These are phyloP conservation scores for Cerastoderma edule DNA, from an alignment of 2,888 invertebrate species.

Conservation along the genomic window DNA sequence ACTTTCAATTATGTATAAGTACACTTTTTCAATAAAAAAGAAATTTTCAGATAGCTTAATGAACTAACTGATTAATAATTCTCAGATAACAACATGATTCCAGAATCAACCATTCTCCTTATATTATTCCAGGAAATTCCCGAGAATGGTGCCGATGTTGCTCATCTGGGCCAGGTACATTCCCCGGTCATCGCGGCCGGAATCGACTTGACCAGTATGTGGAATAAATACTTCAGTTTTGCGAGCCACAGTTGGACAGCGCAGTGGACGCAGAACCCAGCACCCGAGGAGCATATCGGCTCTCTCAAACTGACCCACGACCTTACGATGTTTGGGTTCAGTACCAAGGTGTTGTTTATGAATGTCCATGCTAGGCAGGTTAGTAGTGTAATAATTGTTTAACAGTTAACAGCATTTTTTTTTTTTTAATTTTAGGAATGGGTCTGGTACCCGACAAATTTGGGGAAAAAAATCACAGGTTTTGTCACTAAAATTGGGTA, in stretches of 20 bases:
- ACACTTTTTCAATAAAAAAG: no score
- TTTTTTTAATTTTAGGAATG: no score
- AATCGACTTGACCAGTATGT: conserved; percentile 80
- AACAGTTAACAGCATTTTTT: no score
- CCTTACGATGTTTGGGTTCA: conserved; percentile 86
- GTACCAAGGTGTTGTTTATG: conserved; percentile 86
- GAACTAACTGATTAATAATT: no score
- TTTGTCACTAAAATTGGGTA: no score
- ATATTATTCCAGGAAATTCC: conserved; percentile 89
- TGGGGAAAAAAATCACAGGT: no score
- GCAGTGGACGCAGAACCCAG: conserved; percentile 85
- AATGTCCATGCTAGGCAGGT: conserved; percentile 89
- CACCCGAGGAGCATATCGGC: conserved; percentile 87
- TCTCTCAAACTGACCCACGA: conserved; percentile 88
- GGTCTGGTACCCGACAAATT: no score
- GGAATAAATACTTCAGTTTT: conserved; percentile 82
- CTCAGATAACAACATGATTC: no score
- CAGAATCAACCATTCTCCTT: no score
- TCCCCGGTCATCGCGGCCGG: conserved; percentile 86
- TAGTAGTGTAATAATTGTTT: no score
- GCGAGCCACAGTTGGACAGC: conserved; percentile 88
- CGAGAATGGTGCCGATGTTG: conserved; percentile 94
- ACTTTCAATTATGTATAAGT: no score
- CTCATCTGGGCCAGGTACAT: conserved; percentile 92
- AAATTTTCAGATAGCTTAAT: no score